Base-by-base conservation (phyloP, 2,888 invertebrate genomes). In the Unio delphinus region DNA sequence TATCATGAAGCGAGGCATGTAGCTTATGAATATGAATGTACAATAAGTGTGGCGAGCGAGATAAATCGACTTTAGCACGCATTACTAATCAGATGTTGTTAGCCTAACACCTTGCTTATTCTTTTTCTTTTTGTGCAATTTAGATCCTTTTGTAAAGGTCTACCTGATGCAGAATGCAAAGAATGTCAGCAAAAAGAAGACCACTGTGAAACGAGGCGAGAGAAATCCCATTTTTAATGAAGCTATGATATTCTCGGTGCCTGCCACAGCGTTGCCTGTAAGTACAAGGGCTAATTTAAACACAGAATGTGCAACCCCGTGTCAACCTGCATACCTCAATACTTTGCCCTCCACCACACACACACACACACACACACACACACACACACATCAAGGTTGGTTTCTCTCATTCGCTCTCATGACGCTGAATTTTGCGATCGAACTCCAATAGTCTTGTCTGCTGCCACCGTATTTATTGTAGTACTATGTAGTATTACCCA, bases 201-300 rank as follows among this genome's bases (percentile, higher is more conserved):
- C 95, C 34, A 93, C 94, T 23, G 92, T 93, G 20, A 95, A 95
- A 86, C 92, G 93, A 78, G 93, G 93, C 57, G 95, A 95, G 84
- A 92, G 92, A 67, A 93, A 93, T 86, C 95, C 95, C 0, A 94
- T 94, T 78, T 95, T 94, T 89, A 95, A 95, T 88, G 95, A 95
- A 90, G 94, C 95, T 26, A 95, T 95, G 92, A 95, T 95, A 83
- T 95, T 95, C 90, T 94, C 93, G 82, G 94, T 95, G 69, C 94
- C 95, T 77, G 93, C 94, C 26, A 93, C 94, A 82, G 92, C 93
- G 68, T 89, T 94, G 83, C 93, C 93, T 91, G 94, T 87, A 73
- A 71, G 82, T 80, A 17, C 66, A 45, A 54, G 34, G 15, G 11
- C 15, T 45, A 2, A 45, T 11, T 2, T 15, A 45, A 45, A 45